Conservation (phyloP, 2,113 vertebrate genomes). For the Oryzias javanicus region DNA sequence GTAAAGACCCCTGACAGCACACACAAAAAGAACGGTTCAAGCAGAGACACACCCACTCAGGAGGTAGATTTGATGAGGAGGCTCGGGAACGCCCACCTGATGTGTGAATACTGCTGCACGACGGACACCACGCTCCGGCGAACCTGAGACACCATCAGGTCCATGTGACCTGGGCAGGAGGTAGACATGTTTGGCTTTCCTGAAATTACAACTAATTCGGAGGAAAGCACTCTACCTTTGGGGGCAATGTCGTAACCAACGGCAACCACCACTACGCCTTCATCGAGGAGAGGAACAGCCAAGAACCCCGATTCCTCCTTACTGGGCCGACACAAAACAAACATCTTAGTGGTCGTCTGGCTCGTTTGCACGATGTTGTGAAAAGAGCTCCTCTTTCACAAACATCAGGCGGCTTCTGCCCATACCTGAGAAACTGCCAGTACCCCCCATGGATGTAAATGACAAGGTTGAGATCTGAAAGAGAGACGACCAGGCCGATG, state of each 20-base stretch:
- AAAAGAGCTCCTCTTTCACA: too few species aligned
- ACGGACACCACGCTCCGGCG: constrained; percentile 80
- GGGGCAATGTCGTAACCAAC: constrained; percentile 87
- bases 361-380: too few species aligned
- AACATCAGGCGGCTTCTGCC: not conserved
- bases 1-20: constrained; percentile 81
- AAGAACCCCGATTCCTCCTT: constrained; percentile 90
- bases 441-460: constrained; percentile 92
- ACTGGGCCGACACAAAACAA: constrained; percentile 61
- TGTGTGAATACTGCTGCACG: constrained; percentile 75
- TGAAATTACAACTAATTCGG: not conserved
- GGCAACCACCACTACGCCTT: constrained; percentile 80
- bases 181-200: constrained; percentile 1
- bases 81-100: constrained; percentile 68
- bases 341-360: not conserved
- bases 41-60: not conserved
- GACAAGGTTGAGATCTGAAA: constrained; percentile 80
- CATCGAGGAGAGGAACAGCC: constrained; percentile 77
- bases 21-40: accelerated
- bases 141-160: constrained; percentile 89
- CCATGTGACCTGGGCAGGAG: constrained; percentile 81
- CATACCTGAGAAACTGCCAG: constrained; percentile 91
- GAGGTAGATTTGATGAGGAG: not conserved
- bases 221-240: constrained; percentile 73
- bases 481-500: constrained; percentile 7